Percentiles rank a stretch among this genome's conserved stretches.
These are phyloP conservation scores for Microchirus variegatus DNA, from an alignment of 2,797 vertebrate species.

Conservation along the genomic window DNA sequence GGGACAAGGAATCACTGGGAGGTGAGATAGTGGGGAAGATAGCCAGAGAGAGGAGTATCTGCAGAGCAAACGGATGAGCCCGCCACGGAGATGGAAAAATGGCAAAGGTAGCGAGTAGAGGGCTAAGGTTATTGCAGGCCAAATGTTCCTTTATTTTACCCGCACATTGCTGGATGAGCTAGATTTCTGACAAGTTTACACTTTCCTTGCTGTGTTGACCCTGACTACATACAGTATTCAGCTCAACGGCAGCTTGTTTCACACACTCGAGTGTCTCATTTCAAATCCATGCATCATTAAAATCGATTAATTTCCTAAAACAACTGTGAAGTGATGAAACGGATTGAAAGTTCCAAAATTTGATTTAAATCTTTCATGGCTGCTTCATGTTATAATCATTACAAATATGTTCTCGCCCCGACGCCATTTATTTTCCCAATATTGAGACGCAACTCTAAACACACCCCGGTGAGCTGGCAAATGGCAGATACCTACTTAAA, in stretches of 20 bases:
- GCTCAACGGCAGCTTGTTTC: slow-evolving; percentile 41
- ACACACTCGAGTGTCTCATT: slow-evolving; percentile 42
- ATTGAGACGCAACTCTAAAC: slow-evolving; percentile 53
- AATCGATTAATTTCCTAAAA: slow-evolving; percentile 50
- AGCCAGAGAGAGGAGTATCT: slow-evolving; percentile 36
- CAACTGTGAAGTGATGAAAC: slow-evolving; percentile 44
- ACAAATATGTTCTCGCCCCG: slow-evolving; percentile 51
- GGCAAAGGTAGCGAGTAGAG: background rate
- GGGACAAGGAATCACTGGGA: slow-evolving; percentile 46
- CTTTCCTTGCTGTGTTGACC: slow-evolving; percentile 36
- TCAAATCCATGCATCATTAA: slow-evolving; percentile 62
- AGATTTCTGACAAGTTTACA: slow-evolving; percentile 41
- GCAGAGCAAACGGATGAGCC: slow-evolving; percentile 40
- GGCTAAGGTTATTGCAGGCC: slow-evolving; percentile 44
- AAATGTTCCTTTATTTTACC: slow-evolving; percentile 37
- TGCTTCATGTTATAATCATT: slow-evolving; percentile 62
- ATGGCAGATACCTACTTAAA: slow-evolving; percentile 45
- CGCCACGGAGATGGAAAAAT: slow-evolving; percentile 17
- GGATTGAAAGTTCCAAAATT: slow-evolving; percentile 38
- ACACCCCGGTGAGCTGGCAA: slow-evolving; percentile 62
- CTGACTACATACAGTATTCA: slow-evolving; percentile 36
- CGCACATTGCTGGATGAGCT: slow-evolving; percentile 30
- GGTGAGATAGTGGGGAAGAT: slow-evolving; percentile 50
- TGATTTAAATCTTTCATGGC: slow-evolving; percentile 54
- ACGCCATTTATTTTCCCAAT: slow-evolving; percentile 48